These are phyloP conservation scores for Villa cingulata DNA, from an alignment of 2,888 invertebrate genomes.

Conservation along the genomic window DNA sequence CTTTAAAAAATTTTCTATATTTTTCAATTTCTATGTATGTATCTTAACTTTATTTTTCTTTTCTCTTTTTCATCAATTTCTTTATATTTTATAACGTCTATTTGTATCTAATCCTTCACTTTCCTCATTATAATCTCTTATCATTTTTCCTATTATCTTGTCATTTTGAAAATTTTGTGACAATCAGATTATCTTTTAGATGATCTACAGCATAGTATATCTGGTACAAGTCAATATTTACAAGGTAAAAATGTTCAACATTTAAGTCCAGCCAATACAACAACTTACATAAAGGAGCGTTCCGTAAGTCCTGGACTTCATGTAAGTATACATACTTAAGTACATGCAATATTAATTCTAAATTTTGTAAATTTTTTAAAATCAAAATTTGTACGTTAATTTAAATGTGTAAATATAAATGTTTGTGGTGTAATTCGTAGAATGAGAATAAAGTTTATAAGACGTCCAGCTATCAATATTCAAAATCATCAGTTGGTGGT, in stretches of 20 bases:
- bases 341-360: neutral
- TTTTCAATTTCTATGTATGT: neutral
- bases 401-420: too few species aligned
- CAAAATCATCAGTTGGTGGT: slow-evolving; percentile 15
- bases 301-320: slow-evolving; percentile 14
- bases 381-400: too few species aligned
- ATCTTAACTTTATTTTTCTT: too few species aligned
- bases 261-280: slow-evolving; percentile 15
- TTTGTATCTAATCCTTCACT: too few species aligned
- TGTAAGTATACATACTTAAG: neutral
- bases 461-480: slow-evolving; percentile 33
- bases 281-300: slow-evolving; percentile 15
- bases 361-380: too few species aligned
- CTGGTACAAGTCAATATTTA: slow-evolving; percentile 5
- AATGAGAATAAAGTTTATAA: slow-evolving; percentile 32
- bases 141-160: too few species aligned
- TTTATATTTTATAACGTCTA: too few species aligned
- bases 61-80: too few species aligned
- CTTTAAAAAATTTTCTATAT: neutral
- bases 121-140: too few species aligned
- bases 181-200: slow-evolving; percentile 17
- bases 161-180: neutral
- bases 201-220: slow-evolving; percentile 16
- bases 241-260: slow-evolving; percentile 14
- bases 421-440: too few species aligned